Evolutionary conservation across 2,113 vertebrate genomes (phyloP).

Genomic region (Scatophagus argus): DNA sequence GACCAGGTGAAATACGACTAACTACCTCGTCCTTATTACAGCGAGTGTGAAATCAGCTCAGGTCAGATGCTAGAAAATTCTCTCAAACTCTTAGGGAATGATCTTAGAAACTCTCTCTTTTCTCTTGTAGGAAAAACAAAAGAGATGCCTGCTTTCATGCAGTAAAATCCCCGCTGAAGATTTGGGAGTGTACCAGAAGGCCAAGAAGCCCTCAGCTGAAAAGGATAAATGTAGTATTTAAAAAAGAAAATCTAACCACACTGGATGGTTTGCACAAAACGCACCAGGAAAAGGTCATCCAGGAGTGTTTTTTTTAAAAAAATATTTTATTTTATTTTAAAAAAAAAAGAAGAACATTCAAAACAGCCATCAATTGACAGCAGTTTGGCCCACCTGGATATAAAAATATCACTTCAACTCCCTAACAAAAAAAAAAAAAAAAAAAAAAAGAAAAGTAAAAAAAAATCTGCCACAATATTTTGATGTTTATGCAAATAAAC

Average conservation of each 20-base stretch:
- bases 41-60: neutral
- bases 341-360: no score
- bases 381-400: slow-evolving; percentile 39
- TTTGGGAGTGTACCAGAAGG: slow-evolving; percentile 19
- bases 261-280: slow-evolving; percentile 45
- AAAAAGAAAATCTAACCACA: slow-evolving; percentile 63
- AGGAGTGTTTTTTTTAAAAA: slow-evolving; percentile 30
- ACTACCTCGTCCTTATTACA: slow-evolving; percentile 1
- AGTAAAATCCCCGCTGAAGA: slow-evolving; percentile 21
- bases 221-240: slow-evolving; percentile 36
- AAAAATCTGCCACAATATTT: slow-evolving; percentile 65
- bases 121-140: slow-evolving; percentile 3
- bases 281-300: slow-evolving; percentile 39
- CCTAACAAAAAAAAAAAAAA: slow-evolving; percentile 52
- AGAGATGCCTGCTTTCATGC: slow-evolving; percentile 15
- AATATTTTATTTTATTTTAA: slow-evolving; percentile 47
- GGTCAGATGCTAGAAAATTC: neutral
- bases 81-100: slow-evolving; percentile 6
- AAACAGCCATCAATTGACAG: slow-evolving; percentile 59
- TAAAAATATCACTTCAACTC: slow-evolving; percentile 70
- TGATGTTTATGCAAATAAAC: slow-evolving; percentile 78
- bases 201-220: slow-evolving; percentile 23
- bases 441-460: slow-evolving; percentile 59
- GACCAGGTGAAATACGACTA: slow-evolving; percentile 58
- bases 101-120: slow-evolving; percentile 22